Conservation (phyloP, 2,797 vertebrate genomes). For the Poeciliopsis presidionis region DNA sequence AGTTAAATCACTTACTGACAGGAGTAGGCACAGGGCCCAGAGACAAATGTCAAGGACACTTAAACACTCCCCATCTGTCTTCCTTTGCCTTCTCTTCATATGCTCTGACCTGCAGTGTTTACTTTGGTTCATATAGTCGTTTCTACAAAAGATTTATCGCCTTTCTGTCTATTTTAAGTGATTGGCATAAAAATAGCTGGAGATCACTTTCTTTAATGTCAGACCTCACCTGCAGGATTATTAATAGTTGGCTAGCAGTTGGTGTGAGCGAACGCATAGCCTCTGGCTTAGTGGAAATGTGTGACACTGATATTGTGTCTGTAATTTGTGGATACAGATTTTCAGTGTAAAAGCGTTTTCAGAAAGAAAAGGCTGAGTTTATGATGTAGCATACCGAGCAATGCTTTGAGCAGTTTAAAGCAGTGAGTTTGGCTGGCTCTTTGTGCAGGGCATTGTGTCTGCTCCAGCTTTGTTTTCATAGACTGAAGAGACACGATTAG, state of each 20-base stretch:
- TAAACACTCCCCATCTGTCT: conserved; percentile 42
- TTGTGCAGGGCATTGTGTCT: conserved; percentile 32
- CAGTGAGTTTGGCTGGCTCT: conserved; percentile 44
- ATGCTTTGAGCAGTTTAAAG: conserved; percentile 24
- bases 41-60: conserved; percentile 73
- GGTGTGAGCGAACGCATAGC: conserved; percentile 5
- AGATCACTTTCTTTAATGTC: conserved; percentile 7
- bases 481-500: conserved; percentile 25
- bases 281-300: conserved; percentile 22
- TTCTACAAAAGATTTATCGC: neutral
- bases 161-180: neutral
- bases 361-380: conserved; percentile 20
- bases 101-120: conserved; percentile 35
- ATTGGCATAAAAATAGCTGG: neutral
- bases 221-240: conserved; percentile 8
- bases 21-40: conserved; percentile 57
- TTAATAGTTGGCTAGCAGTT: conserved; percentile 7
- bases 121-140: conserved; percentile 20
- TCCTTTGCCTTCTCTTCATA: conserved; percentile 24
- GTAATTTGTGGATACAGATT: conserved; percentile 32
- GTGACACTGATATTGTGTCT: conserved; percentile 6
- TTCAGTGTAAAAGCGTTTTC: conserved; percentile 7
- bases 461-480: conserved; percentile 31
- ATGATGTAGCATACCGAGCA: conserved; percentile 55
- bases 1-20: conserved; percentile 72